Base-by-base conservation (phyloP, 2,888 invertebrate genomes). In the Hirudinaria manillensis region DNA sequence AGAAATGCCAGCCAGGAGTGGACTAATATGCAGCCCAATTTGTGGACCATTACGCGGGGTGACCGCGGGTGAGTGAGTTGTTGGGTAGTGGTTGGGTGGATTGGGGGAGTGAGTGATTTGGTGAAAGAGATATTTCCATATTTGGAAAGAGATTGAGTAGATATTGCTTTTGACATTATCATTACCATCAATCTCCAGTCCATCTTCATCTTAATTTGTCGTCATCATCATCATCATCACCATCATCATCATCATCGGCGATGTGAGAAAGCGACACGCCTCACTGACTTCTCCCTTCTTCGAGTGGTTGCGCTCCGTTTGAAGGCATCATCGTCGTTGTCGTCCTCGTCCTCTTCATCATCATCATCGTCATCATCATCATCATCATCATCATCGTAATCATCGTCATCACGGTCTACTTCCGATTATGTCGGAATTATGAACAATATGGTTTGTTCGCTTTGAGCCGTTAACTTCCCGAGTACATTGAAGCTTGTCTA, bases 151-250 rank as follows among this genome's bases (percentile, higher is more conserved):
- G 61, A 27, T 61, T 61, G 10, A 61, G 61, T 21, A 61, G 10
- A 61, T 61, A 68, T 32, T 32, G n/a, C 70, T 51, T 45, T 70
- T 51, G 38, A 36, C 70, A 70, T 70, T 34, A 70, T 45, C 70
- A 70, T 70, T 38, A 38, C 38, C 24, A 32, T 27, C 45, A 34
- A 6, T 38, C 4, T 70, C 70, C 6, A 36, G 4, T 4, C n/a
- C 56, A 72, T 72, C 27, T 7, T 56, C 72, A 27, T 56, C 72
- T 6, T 72, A 56, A 61, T n/a, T n/a, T n/a, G n/a, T 29, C 61
- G 68, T 68, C 67, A 66, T 67, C 74, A 68, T 74, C 74, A 74
- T 74, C 74, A 45, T 74, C 67, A 67, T 67, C 36, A 38, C 68
- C 67, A 74, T 74, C 70, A 70, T 29, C 70, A 70, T 70, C 51